A percentile compares a stretch with the other conserved stretches of the same genome.
These are phyloP conservation scores for Pterobdella sp. DNA, from an alignment of 2,888 invertebrate species.

Conservation along the genomic window DNA sequence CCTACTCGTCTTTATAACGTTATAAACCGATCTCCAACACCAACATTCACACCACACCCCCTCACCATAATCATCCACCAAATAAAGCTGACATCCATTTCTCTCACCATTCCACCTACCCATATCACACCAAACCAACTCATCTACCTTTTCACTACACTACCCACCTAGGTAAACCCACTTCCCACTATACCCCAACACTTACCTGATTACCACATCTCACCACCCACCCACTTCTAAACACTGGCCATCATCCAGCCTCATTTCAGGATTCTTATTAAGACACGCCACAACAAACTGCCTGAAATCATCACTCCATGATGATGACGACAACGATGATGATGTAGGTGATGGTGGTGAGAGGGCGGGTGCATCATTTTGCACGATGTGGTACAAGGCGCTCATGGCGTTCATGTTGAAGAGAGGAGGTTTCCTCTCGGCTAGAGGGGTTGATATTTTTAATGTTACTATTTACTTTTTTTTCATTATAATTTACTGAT, in stretches of 20 bases:
- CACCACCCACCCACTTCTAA: conserved; percentile 51
- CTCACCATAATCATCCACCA: too few relatives aligned
- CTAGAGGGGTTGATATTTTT: conserved; percentile 56
- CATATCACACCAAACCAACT: background rate
- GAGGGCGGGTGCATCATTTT: conserved; percentile 91
- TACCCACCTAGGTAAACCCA: background rate
- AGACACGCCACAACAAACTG: conserved; percentile 92
- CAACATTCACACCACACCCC: background rate
- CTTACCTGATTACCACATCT: conserved; percentile 3
- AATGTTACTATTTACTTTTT: too few relatives aligned
- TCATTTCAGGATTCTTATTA: conserved; percentile 79
- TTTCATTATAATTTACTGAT: too few relatives aligned
- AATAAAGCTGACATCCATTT: too few relatives aligned
- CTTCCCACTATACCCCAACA: background rate
- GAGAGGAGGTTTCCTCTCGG: conserved; percentile 90
- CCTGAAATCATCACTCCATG: conserved; percentile 70
- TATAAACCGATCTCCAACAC: background rate
- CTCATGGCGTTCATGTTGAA: conserved; percentile 99
- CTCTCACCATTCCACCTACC: too few relatives aligned
- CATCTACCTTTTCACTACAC: background rate
- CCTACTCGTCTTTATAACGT: too few relatives aligned
- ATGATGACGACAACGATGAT: conserved; percentile 56
- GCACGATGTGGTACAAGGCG: conserved; percentile 98
- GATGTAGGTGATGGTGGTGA: conserved; percentile 99
- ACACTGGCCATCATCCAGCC: conserved; percentile 78